These are phyloP conservation scores for Anthophora plumipes DNA, from an alignment of 2,888 invertebrate species.

Conservation along the genomic window DNA sequence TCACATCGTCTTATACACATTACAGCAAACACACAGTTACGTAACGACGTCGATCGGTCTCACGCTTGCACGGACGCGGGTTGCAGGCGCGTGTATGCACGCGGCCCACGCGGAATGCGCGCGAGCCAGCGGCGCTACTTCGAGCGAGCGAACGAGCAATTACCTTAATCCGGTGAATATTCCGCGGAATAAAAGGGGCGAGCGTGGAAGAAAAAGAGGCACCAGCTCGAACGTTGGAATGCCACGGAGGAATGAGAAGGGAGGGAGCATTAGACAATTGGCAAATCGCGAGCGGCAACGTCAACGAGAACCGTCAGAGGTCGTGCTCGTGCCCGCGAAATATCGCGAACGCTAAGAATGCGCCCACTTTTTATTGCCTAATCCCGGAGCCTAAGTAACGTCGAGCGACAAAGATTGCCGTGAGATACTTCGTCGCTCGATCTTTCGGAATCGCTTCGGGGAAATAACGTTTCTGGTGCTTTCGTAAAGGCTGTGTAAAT, in stretches of 20 bases:
- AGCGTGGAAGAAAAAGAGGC: conserved; percentile 51
- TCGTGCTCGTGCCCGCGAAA: conserved; percentile 66
- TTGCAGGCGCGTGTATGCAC: conserved; percentile 49
- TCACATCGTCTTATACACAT: background rate
- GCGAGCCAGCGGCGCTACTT: conserved; percentile 66
- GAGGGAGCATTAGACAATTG: conserved; percentile 60
- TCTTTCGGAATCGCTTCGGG: background rate
- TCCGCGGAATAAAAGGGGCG: conserved; percentile 78
- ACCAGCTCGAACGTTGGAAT: conserved; percentile 39
- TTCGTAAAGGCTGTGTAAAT: no score
- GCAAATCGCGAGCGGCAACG: conserved; percentile 63
- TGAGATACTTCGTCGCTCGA: conserved; percentile 2
- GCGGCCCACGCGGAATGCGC: conserved; percentile 62
- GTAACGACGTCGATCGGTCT: conserved; percentile 66
- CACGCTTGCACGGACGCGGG: conserved; percentile 59
- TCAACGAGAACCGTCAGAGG: conserved; percentile 61
- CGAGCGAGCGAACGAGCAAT: conserved; percentile 77
- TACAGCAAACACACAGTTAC: conserved; percentile 44
- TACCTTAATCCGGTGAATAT: conserved; percentile 84
- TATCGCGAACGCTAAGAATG: conserved; percentile 72
- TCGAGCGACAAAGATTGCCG: conserved; percentile 3
- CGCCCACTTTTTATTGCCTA: conserved; percentile 57
- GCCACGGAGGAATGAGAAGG: conserved; percentile 16
- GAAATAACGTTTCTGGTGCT: background rate
- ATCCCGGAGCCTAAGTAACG: conserved; percentile 25